Evolutionary conservation across 2,888 invertebrate genomes (phyloP).

Genomic region (Pedicia rivosa): DNA sequence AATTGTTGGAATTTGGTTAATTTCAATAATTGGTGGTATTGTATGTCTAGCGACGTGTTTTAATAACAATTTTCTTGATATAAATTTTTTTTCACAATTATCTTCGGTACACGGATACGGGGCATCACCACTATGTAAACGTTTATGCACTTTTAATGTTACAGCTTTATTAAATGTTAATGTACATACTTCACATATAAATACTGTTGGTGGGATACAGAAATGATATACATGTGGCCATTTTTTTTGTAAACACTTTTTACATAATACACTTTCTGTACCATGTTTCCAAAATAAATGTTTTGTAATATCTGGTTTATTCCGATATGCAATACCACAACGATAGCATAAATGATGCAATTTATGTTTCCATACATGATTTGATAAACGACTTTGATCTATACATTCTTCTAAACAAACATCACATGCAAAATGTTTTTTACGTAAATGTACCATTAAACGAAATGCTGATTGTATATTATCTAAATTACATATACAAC

Average conservation of each 20-base stretch:
- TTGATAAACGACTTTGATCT: constrained; percentile 58
- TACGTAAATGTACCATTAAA: constrained; percentile 73
- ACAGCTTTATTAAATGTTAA: constrained; percentile 59
- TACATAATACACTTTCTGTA: constrained; percentile 72
- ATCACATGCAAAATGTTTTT: constrained; percentile 72
- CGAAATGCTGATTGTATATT: constrained; percentile 74
- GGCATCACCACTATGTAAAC: constrained; percentile 53
- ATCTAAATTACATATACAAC: constrained; percentile 63
- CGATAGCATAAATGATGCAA: constrained; percentile 73
- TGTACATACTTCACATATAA: constrained; percentile 68
- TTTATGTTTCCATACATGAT: constrained; percentile 85
- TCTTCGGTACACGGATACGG: constrained; percentile 59
- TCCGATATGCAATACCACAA: constrained; percentile 75
- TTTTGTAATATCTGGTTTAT: constrained; percentile 75
- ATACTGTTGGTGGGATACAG: constrained; percentile 63
- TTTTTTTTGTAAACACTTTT: constrained; percentile 72
- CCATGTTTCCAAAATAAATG: constrained; percentile 89
- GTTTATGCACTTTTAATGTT: constrained; percentile 67
- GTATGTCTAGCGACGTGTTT: constrained; percentile 54
- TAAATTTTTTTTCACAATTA: constrained; percentile 57
- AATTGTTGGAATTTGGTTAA: constrained; percentile 1
- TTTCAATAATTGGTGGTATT: not conserved
- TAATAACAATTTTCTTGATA: constrained; percentile 58
- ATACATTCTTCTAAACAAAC: constrained; percentile 71
- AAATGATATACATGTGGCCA: constrained; percentile 89